Base-by-base conservation (phyloP, 2,888 invertebrate genomes). In the Metallyticus violacea region DNA sequence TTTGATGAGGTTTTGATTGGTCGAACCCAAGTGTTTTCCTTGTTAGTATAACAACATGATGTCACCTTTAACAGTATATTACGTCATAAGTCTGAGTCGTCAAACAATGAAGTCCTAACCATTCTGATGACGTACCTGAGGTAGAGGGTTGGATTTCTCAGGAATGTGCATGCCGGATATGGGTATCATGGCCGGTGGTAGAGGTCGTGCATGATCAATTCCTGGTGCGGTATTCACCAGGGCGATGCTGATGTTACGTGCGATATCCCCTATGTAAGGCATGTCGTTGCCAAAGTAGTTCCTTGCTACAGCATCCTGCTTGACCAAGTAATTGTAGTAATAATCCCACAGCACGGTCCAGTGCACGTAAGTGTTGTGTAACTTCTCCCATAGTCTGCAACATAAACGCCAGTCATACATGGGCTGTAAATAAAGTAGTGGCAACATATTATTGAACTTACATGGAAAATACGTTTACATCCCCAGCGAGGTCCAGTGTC, bases 221-320 rank as follows among this genome's bases (percentile, higher is more conserved):
- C 93, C 94, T 88, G 93, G 93, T 90, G 94, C 94, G 86, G 93
- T 93, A 89, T 94, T 94, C 0, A 93, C 93, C 30, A 94, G 89
- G 79, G 94, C 91, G 81, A 94, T 89, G 89, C 94, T 86, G n/a
- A 88, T 76, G 26, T 84, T 86, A 25, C 85, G 25, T 22, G 26
- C 29, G 7, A 87, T 62, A 1, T 84, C 78, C 15, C 26, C 27
- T 9, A 87, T 28, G 6, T 26, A 6, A 3, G 86, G 85, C 30
- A 87, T 26, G 3, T 86, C 77, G 2, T 81, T 79, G 2, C 85
- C 83, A n/a, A 85, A 86, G 80, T 86, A 77, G 9, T 85, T 28
- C 7, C 77, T 27, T 5, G 85, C 84, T 7, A 87, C 25, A 4
- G 27, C 26, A 7, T 87, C 77, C 83, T 85, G 78, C 3, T 77